Percentiles rank a stretch among this genome's conserved stretches.
phyloP scores from a whole-genome alignment of 2,888 invertebrate genomes.

The Byasa hedistus region DNA sequence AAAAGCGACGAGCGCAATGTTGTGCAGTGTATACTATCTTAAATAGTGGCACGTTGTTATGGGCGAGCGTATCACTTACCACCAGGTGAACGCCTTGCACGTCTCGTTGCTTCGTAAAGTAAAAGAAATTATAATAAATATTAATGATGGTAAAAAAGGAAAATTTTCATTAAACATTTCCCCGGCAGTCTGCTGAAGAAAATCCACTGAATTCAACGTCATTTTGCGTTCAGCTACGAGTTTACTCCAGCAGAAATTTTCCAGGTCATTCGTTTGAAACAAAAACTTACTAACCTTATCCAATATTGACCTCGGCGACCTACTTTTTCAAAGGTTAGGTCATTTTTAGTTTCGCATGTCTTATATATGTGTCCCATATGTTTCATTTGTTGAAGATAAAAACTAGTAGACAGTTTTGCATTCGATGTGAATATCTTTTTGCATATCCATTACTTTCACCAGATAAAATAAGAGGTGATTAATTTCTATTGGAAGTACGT shows the following conservation, averaged over 20 bases:
- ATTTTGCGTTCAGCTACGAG: background rate
- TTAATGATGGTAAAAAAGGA: background rate
- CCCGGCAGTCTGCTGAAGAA: background rate
- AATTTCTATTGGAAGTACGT: too few species aligned
- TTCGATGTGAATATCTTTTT: too few species aligned
- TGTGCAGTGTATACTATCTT: too few species aligned
- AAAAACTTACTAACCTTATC: constrained; percentile 13
- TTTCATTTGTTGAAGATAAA: background rate
- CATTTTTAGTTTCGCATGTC: constrained; percentile 1
- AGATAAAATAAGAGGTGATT: too few species aligned
- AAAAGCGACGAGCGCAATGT: too few species aligned
- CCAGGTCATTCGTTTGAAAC: constrained; percentile 7
- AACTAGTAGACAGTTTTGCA: background rate
- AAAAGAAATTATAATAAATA: too few species aligned
- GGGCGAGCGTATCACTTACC: too few species aligned
- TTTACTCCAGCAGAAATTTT: constrained; percentile 1
- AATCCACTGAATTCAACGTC: background rate
- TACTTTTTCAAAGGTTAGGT: constrained; percentile 5
- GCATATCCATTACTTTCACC: too few species aligned
- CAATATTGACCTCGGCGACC: constrained; percentile 7
- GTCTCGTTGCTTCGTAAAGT: too few species aligned
- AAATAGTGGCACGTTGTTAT: too few species aligned
- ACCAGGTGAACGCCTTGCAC: too few species aligned
- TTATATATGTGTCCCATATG: background rate
- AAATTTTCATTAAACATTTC: background rate